These are phyloP conservation scores for Trochalopteron elliotii DNA, from an alignment of 2,113 vertebrate genomes.

Conservation along the genomic window DNA sequence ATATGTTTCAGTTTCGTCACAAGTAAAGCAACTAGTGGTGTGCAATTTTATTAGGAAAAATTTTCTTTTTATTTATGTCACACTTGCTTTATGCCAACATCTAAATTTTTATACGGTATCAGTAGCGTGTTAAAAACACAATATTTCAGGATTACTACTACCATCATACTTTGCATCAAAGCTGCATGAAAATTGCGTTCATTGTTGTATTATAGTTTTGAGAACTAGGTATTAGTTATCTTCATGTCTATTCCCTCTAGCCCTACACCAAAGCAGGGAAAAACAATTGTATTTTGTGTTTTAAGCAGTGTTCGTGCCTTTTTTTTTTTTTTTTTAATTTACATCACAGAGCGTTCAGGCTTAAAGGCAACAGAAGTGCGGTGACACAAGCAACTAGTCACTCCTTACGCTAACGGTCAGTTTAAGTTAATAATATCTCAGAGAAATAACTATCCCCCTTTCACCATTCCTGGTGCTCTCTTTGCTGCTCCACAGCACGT, in stretches of 20 bases:
- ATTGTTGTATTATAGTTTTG: constrained; percentile 4
- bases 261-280: constrained; percentile 28
- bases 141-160: not conserved
- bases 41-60: not conserved
- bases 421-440: not conserved
- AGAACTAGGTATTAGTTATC: constrained; percentile 1
- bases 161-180: not conserved
- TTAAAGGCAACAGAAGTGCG: not conserved
- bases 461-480: not conserved
- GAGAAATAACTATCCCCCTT: not conserved
- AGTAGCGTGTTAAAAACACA: not conserved
- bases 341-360: not conserved
- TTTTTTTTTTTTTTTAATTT: not conserved
- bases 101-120: not conserved
- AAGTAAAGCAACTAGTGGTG: not conserved
- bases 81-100: not conserved
- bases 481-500: not conserved
- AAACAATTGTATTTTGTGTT: constrained; percentile 40
- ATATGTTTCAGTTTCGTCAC: not conserved
- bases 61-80: not conserved
- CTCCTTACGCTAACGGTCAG: not conserved
- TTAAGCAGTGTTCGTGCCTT: not conserved
- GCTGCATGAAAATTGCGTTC: constrained; percentile 15
- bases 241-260: constrained; percentile 27
- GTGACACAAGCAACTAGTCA: not conserved